Conservation (phyloP, 2,113 vertebrate genomes). For the Salvelinus sp. region DNA sequence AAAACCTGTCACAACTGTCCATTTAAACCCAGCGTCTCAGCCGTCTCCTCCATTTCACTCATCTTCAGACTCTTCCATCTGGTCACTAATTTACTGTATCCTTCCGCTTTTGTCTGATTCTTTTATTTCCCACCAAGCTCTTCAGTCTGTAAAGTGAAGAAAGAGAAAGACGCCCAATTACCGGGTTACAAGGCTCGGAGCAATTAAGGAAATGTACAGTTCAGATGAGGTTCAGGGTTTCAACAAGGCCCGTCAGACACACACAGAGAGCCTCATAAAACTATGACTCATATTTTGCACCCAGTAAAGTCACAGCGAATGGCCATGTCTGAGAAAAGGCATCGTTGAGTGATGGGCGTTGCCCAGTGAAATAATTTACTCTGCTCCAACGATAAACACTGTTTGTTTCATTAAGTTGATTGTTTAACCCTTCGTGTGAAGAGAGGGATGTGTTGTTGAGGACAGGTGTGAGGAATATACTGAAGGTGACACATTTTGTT, state of each 20-base stretch:
- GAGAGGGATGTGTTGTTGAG: too few species aligned
- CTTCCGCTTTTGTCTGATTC: conserved; percentile 3
- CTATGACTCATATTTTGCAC: conserved; percentile 63
- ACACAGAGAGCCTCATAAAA: conserved; percentile 63
- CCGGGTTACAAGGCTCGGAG: conserved; percentile 57
- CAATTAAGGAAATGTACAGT: conserved; percentile 74
- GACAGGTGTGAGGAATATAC: too few species aligned
- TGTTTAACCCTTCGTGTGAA: conserved; percentile 50
- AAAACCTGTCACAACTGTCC: conserved; percentile 18
- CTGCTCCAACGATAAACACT: conserved; percentile 42
- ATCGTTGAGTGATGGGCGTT: background rate
- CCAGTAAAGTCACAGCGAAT: conserved; percentile 51
- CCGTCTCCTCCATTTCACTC: conserved; percentile 18
- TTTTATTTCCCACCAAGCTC: background rate
- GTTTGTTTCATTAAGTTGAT: conserved; percentile 58
- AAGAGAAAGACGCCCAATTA: conserved; percentile 60
- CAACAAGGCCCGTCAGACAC: conserved; percentile 47
- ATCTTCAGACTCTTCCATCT: background rate
- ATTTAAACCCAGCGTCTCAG: conserved; percentile 10
- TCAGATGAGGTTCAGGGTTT: conserved; percentile 63
- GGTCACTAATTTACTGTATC: background rate
- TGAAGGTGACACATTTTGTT: too few species aligned
- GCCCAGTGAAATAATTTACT: conserved; percentile 13
- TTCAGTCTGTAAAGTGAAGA: background rate
- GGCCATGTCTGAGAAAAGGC: conserved; percentile 38